Percentiles rank a stretch among this genome's conserved stretches.
Evolutionary conservation across 2,113 vertebrate genomes (phyloP).

Genomic region (Gasterosteus aculeatus): DNA sequence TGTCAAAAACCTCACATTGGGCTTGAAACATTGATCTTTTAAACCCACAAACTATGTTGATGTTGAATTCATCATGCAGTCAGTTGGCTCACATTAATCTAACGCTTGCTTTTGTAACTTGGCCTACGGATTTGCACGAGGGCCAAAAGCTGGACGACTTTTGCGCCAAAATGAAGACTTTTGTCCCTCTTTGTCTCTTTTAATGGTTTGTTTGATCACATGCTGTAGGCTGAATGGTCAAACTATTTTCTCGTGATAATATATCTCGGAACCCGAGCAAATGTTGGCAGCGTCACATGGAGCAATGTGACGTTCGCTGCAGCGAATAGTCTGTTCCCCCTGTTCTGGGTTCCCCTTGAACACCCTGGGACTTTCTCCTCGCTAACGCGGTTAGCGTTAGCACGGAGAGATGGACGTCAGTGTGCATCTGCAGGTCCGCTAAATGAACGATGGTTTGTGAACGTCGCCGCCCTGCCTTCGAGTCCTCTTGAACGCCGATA

Average conservation of each 20-base stretch:
- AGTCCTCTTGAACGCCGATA: constrained; percentile 1
- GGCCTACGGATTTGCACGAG: no score
- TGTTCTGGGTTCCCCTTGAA: no score
- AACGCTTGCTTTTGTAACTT: background rate
- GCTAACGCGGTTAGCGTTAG: no score
- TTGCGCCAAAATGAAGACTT: background rate
- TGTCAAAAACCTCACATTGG: background rate
- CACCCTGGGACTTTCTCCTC: no score
- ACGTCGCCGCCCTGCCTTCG: background rate
- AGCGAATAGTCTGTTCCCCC: background rate
- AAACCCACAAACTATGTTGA: background rate
- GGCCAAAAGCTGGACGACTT: background rate
- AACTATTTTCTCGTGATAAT: background rate
- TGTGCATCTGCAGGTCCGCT: background rate
- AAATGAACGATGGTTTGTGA: background rate
- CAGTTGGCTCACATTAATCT: background rate
- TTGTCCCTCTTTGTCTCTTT: background rate
- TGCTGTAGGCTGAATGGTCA: background rate
- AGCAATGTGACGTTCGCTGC: background rate
- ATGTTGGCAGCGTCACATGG: background rate
- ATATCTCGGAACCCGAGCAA: background rate
- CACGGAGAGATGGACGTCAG: no score
- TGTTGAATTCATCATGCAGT: background rate
- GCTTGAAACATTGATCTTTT: background rate
- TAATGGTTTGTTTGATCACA: background rate